Percentiles rank a stretch among this genome's conserved stretches.
These are phyloP conservation scores for Paralichthys olivaceus DNA, from an alignment of 2,113 vertebrate genomes.

Conservation along the genomic window DNA sequence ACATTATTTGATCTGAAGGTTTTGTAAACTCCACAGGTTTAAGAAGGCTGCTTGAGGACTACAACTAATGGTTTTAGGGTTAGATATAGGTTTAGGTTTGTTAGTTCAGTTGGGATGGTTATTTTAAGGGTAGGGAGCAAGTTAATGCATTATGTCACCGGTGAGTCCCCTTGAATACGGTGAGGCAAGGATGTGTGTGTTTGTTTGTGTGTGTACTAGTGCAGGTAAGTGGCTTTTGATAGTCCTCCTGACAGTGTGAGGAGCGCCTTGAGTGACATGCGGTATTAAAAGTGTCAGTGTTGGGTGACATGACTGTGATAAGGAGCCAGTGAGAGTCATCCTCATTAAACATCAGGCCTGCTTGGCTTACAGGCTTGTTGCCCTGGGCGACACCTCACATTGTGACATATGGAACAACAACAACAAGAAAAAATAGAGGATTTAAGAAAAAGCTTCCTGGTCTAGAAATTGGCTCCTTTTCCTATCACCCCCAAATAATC, in stretches of 20 bases:
- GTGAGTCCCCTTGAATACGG: neutral
- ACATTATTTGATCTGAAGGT: no score
- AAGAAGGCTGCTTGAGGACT: neutral
- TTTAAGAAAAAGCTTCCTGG: constrained; percentile 8
- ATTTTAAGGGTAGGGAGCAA: neutral
- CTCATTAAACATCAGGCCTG: constrained; percentile 76
- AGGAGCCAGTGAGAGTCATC: constrained; percentile 68
- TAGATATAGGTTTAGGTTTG: neutral
- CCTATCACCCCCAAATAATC: constrained; percentile 24
- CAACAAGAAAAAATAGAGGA: neutral
- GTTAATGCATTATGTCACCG: neutral
- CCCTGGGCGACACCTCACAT: constrained; percentile 59
- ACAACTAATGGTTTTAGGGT: neutral
- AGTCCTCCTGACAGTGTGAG: constrained; percentile 51
- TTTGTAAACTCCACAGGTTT: no score
- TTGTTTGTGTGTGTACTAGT: constrained; percentile 23
- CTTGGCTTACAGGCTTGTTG: constrained; percentile 61
- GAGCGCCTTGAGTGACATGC: constrained; percentile 59
- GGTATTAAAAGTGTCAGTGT: constrained; percentile 73
- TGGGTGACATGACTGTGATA: constrained; percentile 68
- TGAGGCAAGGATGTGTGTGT: neutral
- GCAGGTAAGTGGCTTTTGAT: constrained; percentile 62
- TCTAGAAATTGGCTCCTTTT: constrained; percentile 25
- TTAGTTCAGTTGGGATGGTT: neutral
- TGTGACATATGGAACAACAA: constrained; percentile 45